Percentiles rank a stretch among this genome's conserved stretches.
Conservation (phyloP, 2,797 vertebrate genomes). For the Scyliorhinus canicula region DNA sequence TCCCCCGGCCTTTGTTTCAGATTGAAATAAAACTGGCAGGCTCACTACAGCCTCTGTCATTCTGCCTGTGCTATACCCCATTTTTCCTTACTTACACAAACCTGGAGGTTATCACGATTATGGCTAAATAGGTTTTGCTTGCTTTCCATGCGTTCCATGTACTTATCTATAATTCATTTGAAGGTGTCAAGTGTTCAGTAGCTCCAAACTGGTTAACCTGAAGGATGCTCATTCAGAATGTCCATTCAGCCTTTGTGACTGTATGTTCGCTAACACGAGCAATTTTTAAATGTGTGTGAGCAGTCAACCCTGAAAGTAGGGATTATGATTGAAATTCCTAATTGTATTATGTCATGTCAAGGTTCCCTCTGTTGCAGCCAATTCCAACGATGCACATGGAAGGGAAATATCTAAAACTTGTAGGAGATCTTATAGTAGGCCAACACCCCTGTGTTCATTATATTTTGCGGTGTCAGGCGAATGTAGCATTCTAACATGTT, state of each 20-base stretch:
- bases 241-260: not conserved
- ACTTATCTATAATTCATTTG: conserved; percentile 18
- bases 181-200: not conserved
- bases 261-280: not conserved
- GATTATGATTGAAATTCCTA: not conserved
- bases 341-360: not conserved
- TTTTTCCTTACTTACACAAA: not conserved
- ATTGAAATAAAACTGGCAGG: not conserved
- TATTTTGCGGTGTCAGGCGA: not conserved
- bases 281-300: not conserved
- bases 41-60: not conserved
- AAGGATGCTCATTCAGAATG: not conserved
- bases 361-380: not conserved
- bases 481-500: not conserved
- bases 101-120: not conserved
- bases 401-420: not conserved
- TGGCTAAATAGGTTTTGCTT: not conserved
- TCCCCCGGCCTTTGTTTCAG: not conserved
- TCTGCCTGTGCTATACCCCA: not conserved
- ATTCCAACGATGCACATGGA: too few species aligned
- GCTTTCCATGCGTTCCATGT: not conserved
- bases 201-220: not conserved
- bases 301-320: too few species aligned
- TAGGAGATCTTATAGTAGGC: not conserved
- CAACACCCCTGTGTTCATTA: not conserved